Percentiles rank a stretch among this genome's conserved stretches.
phyloP scores from a whole-genome alignment of 1,140 invertebrate species.

The Chlorops oryzae region DNA sequence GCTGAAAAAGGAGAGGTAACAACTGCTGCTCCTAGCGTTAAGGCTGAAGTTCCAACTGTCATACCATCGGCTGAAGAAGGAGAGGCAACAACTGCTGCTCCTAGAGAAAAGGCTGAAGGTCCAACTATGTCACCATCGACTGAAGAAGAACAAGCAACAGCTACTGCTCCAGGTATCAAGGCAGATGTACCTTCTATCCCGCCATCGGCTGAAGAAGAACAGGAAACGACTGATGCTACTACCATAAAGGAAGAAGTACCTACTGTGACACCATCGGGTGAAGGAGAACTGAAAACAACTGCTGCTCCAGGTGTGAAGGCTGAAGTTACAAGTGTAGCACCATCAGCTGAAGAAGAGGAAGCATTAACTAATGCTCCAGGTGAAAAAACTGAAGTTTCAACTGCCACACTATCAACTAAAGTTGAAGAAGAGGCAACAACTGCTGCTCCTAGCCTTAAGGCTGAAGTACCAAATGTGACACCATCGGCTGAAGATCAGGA shows the following conservation, averaged over 20 bases:
- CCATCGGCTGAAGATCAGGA: constrained; percentile 8
- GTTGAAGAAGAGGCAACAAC: constrained; percentile 1
- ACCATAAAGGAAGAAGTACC: constrained; percentile 2
- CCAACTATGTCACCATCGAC: neutral
- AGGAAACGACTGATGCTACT: constrained; percentile 7
- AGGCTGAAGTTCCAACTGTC: constrained; percentile 1
- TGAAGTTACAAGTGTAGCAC: no score
- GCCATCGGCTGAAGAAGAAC: constrained; percentile 7
- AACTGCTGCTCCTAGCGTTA: constrained; percentile 12
- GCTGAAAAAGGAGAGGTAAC: constrained; percentile 16
- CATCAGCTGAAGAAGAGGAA: neutral
- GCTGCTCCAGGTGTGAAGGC: neutral
- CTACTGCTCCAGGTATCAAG: neutral
- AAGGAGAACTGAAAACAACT: constrained; percentile 1
- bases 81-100: neutral
- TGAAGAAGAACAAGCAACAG: constrained; percentile 1
- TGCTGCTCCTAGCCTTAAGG: neutral
- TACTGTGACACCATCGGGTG: neutral
- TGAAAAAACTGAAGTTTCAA: neutral
- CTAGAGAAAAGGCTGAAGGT: constrained; percentile 1
- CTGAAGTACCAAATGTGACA: neutral
- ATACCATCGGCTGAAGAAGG: constrained; percentile 3
- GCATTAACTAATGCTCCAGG: no score
- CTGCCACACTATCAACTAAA: neutral
- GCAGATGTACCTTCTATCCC: constrained; percentile 1